Percentiles rank a stretch among this genome's conserved stretches.
phyloP scores from a whole-genome alignment of 1,140 invertebrate genomes.

The Platorchestia sp. region DNA sequence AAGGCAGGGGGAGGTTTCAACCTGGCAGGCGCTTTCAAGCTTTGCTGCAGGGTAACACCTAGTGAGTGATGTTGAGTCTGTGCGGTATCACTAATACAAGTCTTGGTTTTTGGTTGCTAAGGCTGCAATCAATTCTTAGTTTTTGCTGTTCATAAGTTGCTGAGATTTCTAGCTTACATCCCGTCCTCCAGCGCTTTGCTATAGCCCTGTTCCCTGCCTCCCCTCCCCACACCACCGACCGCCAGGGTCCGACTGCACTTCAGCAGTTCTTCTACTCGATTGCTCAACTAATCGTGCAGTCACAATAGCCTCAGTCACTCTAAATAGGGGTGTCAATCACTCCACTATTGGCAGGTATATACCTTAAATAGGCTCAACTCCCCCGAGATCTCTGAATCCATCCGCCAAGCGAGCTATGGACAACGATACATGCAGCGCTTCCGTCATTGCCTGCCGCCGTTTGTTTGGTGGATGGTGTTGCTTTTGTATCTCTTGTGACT shows the following conservation, averaged over 20 bases:
- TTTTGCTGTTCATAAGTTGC: not conserved
- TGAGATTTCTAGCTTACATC: not conserved
- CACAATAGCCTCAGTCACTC: slow-evolving; percentile 2
- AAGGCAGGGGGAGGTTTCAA: not conserved
- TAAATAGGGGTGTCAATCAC: slow-evolving; percentile 53
- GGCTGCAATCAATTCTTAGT: not conserved
- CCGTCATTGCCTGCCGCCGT: not conserved
- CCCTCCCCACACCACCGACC: no score
- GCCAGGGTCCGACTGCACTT: not conserved
- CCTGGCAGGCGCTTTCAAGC: not conserved
- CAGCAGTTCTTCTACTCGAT: slow-evolving; percentile 42
- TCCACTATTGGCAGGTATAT: slow-evolving; percentile 48
- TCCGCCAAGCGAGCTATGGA: not conserved
- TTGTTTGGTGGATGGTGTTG: not conserved
- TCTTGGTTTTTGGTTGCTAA: not conserved
- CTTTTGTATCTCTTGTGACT: not conserved
- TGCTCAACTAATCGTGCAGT: slow-evolving; percentile 45
- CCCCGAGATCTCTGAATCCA: not conserved
- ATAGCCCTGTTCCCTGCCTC: not conserved
- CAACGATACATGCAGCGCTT: not conserved
- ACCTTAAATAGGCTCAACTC: slow-evolving; percentile 46
- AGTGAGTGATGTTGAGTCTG: not conserved
- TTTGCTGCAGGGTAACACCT: not conserved
- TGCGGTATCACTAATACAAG: not conserved
- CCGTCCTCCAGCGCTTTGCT: not conserved